A percentile compares a stretch with the other conserved stretches of the same genome.
Conservation (phyloP, 2,888 invertebrate species). For the Tribolium freemani region DNA sequence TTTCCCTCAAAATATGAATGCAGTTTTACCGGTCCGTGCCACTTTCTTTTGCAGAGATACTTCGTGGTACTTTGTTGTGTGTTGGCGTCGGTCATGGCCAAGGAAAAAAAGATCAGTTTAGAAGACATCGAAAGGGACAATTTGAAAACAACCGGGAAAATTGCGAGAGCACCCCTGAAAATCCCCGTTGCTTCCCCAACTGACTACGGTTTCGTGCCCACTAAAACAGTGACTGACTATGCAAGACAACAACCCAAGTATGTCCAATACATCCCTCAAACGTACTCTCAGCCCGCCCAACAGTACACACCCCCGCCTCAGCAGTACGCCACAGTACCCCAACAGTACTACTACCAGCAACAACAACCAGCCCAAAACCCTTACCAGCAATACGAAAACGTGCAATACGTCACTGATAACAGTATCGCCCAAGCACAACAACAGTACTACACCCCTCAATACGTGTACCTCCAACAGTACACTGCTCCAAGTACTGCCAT, state of each 20-base stretch:
- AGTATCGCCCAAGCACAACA: constrained; percentile 48
- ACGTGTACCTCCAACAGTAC: constrained; percentile 56
- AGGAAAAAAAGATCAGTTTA: constrained; percentile 77
- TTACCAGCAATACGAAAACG: constrained; percentile 57
- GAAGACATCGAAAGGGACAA: constrained; percentile 84
- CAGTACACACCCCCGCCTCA: constrained; percentile 64
- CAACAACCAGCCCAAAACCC: constrained; percentile 37
- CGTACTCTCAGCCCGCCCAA: constrained; percentile 60
- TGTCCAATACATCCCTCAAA: constrained; percentile 46
- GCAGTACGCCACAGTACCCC: constrained; percentile 60
- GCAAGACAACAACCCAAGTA: constrained; percentile 55
- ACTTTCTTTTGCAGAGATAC: constrained; percentile 54
- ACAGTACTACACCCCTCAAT: constrained; percentile 62
- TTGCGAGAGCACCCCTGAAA: constrained; percentile 53
- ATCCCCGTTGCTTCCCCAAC: constrained; percentile 52
- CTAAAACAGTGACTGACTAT: constrained; percentile 56
- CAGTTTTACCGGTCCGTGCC: not conserved
- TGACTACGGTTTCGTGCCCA: constrained; percentile 59
- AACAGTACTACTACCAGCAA: constrained; percentile 43
- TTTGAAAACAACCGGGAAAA: constrained; percentile 71
- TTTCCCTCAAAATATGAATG: constrained; percentile 13
- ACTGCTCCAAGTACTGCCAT: constrained; percentile 59
- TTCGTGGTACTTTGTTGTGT: constrained; percentile 52
- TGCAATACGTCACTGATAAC: constrained; percentile 62
- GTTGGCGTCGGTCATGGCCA: constrained; percentile 59